Evolutionary conservation across 2,113 vertebrate species (phyloP).

Genomic region (Lanius collurio): DNA sequence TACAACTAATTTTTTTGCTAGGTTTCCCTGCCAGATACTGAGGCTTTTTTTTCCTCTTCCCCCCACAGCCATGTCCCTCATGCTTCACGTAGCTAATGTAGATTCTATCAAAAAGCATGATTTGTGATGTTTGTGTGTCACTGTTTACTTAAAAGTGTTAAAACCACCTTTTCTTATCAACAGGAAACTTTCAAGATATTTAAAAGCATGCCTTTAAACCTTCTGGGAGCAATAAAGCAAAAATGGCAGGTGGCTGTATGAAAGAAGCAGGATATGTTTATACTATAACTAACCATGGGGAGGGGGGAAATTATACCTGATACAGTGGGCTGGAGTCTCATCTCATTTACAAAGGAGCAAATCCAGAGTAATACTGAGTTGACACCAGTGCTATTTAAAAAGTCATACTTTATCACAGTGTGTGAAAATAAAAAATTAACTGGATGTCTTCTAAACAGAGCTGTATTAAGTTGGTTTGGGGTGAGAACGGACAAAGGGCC

Average conservation of each 20-base stretch:
- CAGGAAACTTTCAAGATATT: constrained; percentile 74
- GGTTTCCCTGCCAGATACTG: background rate
- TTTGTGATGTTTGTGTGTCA: constrained; percentile 70
- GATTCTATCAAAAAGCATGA: constrained; percentile 70
- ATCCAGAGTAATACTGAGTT: background rate
- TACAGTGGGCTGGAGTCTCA: background rate
- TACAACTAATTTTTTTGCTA: background rate
- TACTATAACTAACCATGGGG: constrained; percentile 3
- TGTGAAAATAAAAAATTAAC: background rate
- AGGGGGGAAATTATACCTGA: background rate
- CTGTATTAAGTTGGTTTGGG: background rate
- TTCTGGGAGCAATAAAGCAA: constrained; percentile 66
- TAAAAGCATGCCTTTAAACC: constrained; percentile 73
- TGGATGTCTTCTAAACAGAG: background rate
- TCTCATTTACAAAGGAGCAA: background rate
- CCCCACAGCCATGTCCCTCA: background rate
- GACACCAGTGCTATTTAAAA: background rate
- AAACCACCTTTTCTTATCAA: constrained; percentile 76
- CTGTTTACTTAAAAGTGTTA: constrained; percentile 72
- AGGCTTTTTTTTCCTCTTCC: background rate
- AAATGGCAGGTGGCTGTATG: constrained; percentile 72
- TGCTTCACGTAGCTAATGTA: constrained; percentile 34
- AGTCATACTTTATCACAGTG: background rate
- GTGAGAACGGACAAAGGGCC: background rate
- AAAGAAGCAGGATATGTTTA: constrained; percentile 68